These are phyloP conservation scores for Epinotia nisella DNA, from an alignment of 2,888 invertebrate species.

Conservation along the genomic window DNA sequence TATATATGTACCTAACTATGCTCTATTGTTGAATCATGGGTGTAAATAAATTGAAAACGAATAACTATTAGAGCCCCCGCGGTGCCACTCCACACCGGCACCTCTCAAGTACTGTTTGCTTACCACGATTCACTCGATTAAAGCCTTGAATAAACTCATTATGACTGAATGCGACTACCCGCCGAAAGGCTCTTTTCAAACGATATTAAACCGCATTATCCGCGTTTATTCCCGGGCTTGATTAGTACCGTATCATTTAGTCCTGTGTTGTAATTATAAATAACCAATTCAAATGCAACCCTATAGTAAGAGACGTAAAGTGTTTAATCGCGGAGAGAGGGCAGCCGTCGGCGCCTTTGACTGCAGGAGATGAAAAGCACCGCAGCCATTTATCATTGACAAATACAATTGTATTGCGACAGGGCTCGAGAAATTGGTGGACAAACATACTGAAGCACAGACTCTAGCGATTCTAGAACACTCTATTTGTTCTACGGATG, in stretches of 20 bases:
- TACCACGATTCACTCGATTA: constrained; percentile 82
- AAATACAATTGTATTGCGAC: constrained; percentile 83
- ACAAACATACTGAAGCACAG: constrained; percentile 77
- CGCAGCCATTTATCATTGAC: constrained; percentile 84
- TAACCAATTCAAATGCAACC: constrained; percentile 54
- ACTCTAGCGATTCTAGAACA: constrained; percentile 49
- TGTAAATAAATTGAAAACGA: constrained; percentile 48
- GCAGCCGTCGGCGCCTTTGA: constrained; percentile 76
- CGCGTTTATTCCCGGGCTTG: constrained; percentile 81
- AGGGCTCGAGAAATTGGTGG: constrained; percentile 78
- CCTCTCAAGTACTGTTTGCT: constrained; percentile 75
- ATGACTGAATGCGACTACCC: constrained; percentile 79
- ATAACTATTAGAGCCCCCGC: constrained; percentile 47
- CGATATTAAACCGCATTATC: constrained; percentile 83
- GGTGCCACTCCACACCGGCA: constrained; percentile 48
- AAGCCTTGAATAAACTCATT: constrained; percentile 83
- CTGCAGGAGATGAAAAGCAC: constrained; percentile 79
- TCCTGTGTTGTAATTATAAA: constrained; percentile 81
- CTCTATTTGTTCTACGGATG: not conserved
- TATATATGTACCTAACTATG: too few species aligned
- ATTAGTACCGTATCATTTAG: constrained; percentile 85
- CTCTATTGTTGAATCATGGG: constrained; percentile 37
- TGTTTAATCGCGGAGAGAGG: constrained; percentile 53
- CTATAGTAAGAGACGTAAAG: constrained; percentile 52
- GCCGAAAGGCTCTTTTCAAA: constrained; percentile 82